Conservation (phyloP, 2,113 vertebrate species). For the Nycticryphes semicollaris region DNA sequence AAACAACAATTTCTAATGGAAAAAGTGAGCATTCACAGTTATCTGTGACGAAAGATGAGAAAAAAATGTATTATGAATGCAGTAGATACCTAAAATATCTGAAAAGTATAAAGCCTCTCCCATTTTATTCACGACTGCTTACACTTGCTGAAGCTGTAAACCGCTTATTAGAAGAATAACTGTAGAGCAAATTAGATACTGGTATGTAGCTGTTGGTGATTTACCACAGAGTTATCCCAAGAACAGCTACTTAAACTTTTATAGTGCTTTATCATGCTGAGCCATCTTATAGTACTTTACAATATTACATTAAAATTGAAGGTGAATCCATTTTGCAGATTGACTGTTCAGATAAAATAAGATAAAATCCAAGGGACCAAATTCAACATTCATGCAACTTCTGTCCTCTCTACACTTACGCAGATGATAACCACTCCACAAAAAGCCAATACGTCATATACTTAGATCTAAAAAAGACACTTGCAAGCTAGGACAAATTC, state of each 20-base stretch:
- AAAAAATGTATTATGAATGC: not conserved
- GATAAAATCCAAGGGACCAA: constrained; percentile 25
- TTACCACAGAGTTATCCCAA: not conserved
- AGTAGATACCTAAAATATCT: constrained; percentile 10
- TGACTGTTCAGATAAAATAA: constrained; percentile 4
- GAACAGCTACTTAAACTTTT: constrained; percentile 12
- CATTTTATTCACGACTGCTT: not conserved
- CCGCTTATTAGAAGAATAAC: not conserved
- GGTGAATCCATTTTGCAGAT: constrained; percentile 33
- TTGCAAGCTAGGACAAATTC: not conserved
- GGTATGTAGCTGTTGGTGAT: not conserved
- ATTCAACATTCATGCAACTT: not conserved
- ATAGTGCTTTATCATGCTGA: not conserved
- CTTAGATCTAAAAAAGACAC: not conserved
- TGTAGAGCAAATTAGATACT: not conserved
- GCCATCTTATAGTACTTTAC: constrained; percentile 12
- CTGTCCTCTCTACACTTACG: not conserved
- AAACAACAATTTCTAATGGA: not conserved
- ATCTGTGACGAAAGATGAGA: not conserved
- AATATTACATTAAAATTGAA: constrained; percentile 51
- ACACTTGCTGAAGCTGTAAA: not conserved
- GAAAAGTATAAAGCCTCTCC: constrained; percentile 12
- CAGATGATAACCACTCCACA: not conserved
- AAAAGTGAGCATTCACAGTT: not conserved
- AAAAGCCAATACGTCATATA: not conserved